Evolutionary conservation across 2,888 invertebrate species (phyloP).

Genomic region (Limnephilus lunatus): DNA sequence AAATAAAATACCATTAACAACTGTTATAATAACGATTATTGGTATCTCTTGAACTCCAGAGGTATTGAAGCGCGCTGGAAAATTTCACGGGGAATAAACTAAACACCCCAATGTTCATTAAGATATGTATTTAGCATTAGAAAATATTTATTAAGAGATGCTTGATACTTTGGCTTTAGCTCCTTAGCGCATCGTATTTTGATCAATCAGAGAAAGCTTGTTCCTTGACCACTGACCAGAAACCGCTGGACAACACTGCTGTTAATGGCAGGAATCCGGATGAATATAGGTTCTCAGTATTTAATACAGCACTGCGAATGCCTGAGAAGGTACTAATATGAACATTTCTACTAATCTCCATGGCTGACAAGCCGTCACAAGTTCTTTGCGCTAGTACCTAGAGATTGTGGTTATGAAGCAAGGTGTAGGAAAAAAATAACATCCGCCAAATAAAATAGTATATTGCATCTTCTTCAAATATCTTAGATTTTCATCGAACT

Average conservation of each 20-base stretch:
- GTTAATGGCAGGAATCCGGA: neutral
- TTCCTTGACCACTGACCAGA: neutral
- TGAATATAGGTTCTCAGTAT: neutral
- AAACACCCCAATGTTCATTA: too few relatives aligned
- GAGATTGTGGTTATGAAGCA: too few relatives aligned
- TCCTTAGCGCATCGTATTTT: neutral
- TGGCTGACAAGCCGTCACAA: too few relatives aligned
- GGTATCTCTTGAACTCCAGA: neutral
- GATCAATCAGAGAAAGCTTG: neutral
- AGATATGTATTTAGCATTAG: too few relatives aligned
- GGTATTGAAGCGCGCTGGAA: neutral
- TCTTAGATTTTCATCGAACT: too few relatives aligned
- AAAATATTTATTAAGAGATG: too few relatives aligned
- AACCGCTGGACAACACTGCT: neutral
- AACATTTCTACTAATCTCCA: too few relatives aligned
- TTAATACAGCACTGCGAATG: neutral
- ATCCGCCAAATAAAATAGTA: too few relatives aligned
- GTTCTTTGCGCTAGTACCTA: too few relatives aligned
- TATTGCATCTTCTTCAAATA: too few relatives aligned
- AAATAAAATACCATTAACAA: neutral
- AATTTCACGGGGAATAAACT: neutral
- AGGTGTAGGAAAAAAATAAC: too few relatives aligned
- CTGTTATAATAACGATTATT: neutral
- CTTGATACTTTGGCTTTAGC: neutral
- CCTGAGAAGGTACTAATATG: too few relatives aligned